phyloP scores from a whole-genome alignment of 2,888 invertebrate genomes.

The Microplitis manilae region DNA sequence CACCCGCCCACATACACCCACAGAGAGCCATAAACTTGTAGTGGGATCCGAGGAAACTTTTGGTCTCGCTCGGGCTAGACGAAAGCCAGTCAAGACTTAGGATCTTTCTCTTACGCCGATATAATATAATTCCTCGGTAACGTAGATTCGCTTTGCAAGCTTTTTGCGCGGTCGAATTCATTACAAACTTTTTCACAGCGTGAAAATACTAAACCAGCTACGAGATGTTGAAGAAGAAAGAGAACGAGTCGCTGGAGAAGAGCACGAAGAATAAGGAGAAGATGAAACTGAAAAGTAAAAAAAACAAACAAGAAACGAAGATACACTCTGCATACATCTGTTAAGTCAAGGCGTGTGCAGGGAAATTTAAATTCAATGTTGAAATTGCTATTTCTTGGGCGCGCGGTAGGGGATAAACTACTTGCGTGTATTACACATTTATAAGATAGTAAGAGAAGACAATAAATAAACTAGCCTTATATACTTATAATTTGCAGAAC shows the following conservation, averaged over 20 bases:
- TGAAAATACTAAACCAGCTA: not conserved
- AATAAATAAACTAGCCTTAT: not conserved
- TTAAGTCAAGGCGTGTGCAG: constrained; percentile 15
- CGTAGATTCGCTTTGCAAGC: constrained; percentile 48
- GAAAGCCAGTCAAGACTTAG: not conserved
- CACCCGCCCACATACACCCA: not conserved
- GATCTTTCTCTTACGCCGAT: constrained; percentile 38
- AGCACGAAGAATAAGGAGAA: constrained; percentile 14
- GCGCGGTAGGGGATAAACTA: constrained; percentile 32
- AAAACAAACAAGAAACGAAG: not conserved
- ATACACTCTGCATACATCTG: constrained; percentile 28
- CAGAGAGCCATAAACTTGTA: not conserved
- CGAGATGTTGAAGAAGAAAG: not conserved
- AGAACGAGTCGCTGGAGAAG: not conserved
- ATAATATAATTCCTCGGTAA: constrained; percentile 48
- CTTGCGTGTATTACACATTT: constrained; percentile 34
- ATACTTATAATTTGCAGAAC: constrained; percentile 16
- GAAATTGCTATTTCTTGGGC: constrained; percentile 58
- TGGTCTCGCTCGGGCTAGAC: not conserved
- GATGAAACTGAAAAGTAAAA: not conserved
- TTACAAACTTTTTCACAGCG: constrained; percentile 53
- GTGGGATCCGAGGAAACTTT: constrained; percentile 2
- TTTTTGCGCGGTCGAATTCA: constrained; percentile 53
- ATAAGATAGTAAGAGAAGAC: constrained; percentile 2
- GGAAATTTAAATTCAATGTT: constrained; percentile 60